Evolutionary conservation across 2,113 vertebrate genomes (phyloP).

Genomic region (Phalacrocorax carbo): DNA sequence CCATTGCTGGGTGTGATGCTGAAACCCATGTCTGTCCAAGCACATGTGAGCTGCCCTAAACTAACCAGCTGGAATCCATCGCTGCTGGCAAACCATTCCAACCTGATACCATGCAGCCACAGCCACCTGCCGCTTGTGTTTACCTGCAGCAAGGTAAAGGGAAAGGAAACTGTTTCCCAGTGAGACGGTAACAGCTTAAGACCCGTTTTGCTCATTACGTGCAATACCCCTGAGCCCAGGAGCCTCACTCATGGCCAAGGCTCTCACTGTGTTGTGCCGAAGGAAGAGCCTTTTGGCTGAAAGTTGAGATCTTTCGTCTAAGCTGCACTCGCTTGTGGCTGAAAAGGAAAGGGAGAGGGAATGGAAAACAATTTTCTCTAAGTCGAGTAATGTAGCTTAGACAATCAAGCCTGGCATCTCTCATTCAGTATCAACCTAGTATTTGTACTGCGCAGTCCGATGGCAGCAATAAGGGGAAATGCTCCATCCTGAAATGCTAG

Average conservation of each 20-base stretch:
- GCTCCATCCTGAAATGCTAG: not conserved
- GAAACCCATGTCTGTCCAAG: not conserved
- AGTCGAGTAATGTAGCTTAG: not conserved
- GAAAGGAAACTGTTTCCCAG: not conserved
- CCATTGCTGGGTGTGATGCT: not conserved
- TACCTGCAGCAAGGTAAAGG: not conserved
- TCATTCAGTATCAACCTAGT: not conserved
- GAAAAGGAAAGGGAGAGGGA: not conserved
- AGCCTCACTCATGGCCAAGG: accelerated
- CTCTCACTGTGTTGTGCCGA: not conserved
- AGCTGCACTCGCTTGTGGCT: not conserved
- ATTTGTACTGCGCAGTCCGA: not conserved
- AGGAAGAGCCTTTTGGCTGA: not conserved
- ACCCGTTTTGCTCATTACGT: not conserved
- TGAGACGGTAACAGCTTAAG: not conserved
- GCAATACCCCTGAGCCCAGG: not conserved
- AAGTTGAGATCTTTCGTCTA: not conserved
- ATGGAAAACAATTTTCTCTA: not conserved
- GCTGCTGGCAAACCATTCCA: not conserved
- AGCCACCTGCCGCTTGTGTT: not conserved
- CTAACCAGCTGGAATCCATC: not conserved
- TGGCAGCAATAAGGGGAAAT: not conserved
- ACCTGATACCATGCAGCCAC: accelerated
- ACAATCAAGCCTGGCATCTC: not conserved
- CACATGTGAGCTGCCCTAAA: not conserved